These are phyloP conservation scores for Zaprionus gabonicus DNA, from an alignment of 1,140 invertebrate species.

Conservation along the genomic window DNA sequence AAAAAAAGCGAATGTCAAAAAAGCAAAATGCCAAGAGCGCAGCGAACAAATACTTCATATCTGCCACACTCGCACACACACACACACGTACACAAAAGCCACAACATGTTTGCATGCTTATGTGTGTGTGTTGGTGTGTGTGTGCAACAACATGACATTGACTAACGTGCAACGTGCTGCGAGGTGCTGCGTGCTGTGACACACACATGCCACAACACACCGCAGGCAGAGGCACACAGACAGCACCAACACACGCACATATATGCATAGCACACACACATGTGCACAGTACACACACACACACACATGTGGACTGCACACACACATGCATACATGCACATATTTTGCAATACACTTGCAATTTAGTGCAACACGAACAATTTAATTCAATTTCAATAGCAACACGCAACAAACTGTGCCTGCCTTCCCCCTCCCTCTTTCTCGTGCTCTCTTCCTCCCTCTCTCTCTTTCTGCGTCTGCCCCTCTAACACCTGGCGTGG, in stretches of 20 bases:
- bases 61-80: conserved; percentile 37
- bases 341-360: conserved; percentile 34
- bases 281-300: neutral
- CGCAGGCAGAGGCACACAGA: neutral
- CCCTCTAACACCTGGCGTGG: conserved; percentile 36
- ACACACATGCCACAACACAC: conserved; percentile 41
- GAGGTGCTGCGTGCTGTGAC: neutral
- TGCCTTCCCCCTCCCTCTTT: neutral
- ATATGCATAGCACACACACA: conserved; percentile 5
- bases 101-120: conserved; percentile 43
- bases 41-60: conserved; percentile 60
- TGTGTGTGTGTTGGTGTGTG: conserved; percentile 8
- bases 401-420: conserved; percentile 32
- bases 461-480: neutral
- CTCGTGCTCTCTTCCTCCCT: neutral
- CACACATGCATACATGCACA: neutral
- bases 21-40: conserved; percentile 53
- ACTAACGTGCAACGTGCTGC: conserved; percentile 46
- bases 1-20: conserved; percentile 23
- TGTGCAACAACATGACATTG: conserved; percentile 52
- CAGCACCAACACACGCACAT: neutral
- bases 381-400: conserved; percentile 82
- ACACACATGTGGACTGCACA: conserved; percentile 12
- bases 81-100: conserved; percentile 22
- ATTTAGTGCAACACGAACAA: conserved; percentile 78